phyloP scores from a whole-genome alignment of 2,113 vertebrate genomes.

The Erpornis zantholeuca region DNA sequence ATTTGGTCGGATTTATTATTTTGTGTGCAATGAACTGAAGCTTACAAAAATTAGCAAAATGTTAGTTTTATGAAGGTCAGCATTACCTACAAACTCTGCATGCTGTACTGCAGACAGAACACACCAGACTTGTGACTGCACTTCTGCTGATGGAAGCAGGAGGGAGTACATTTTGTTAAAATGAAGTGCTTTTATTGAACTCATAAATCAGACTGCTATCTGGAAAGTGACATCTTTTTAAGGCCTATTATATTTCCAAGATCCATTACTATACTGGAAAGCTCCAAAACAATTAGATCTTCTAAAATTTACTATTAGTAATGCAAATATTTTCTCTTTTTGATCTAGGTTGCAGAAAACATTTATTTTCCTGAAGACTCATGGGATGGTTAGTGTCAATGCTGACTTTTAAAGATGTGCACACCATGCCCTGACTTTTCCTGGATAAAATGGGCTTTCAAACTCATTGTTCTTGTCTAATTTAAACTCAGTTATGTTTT shows the following conservation, averaged over 20 bases:
- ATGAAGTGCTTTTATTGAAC: not conserved
- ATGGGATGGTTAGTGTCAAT: not conserved
- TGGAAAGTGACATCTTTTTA: not conserved
- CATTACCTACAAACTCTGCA: not conserved
- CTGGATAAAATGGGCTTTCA: not conserved
- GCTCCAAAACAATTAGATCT: not conserved
- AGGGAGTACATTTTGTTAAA: not conserved
- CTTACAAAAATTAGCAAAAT: not conserved
- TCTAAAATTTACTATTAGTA: not conserved
- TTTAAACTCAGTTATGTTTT: not conserved
- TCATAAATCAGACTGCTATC: not conserved
- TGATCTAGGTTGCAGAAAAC: not conserved
- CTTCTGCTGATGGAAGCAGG: not conserved
- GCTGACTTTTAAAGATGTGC: not conserved
- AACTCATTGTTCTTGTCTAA: not conserved
- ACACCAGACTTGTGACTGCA: not conserved
- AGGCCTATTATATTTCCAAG: not conserved
- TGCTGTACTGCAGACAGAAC: not conserved
- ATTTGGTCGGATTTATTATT: not conserved
- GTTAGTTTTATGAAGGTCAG: not conserved
- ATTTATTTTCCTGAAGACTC: not conserved
- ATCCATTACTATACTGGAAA: not conserved
- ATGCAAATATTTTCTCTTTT: not conserved
- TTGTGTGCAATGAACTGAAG: not conserved
- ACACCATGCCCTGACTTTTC: not conserved